These are phyloP conservation scores for Microctonus brassicae DNA, from an alignment of 2,888 invertebrate species.

Conservation along the genomic window DNA sequence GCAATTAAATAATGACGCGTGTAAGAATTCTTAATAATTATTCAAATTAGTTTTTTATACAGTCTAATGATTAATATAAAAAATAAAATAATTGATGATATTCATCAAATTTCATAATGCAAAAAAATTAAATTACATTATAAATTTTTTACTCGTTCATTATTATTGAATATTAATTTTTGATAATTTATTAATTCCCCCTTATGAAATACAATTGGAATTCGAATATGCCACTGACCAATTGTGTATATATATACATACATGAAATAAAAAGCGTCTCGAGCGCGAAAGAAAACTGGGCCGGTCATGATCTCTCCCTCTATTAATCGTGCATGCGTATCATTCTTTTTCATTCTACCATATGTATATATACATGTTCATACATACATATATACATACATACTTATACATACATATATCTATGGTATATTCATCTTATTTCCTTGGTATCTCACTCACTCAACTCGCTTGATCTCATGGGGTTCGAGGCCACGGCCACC, in stretches of 20 bases:
- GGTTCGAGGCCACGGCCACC: constrained; percentile 40
- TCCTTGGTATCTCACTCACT: not conserved
- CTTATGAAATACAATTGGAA: not conserved
- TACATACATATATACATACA: not conserved
- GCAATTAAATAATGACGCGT: no score
- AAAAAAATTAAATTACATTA: no score
- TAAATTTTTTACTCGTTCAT: no score
- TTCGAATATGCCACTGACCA: not conserved
- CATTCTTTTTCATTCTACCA: constrained; percentile 16
- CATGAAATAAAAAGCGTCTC: constrained; percentile 26
- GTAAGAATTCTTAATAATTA: no score
- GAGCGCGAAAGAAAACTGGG: constrained; percentile 36
- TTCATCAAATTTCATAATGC: no score
- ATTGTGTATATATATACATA: constrained; percentile 17
- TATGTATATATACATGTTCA: constrained; percentile 9
- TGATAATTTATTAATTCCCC: not conserved
- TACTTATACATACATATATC: not conserved
- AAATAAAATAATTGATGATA: no score
- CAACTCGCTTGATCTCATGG: constrained; percentile 17
- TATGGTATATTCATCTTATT: not conserved
- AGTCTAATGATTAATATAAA: no score
- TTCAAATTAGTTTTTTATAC: no score
- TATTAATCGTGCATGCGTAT: constrained; percentile 19
- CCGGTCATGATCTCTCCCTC: constrained; percentile 22
- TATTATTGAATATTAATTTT: no score